These are phyloP conservation scores for Drosophila incognita DNA, from an alignment of 2,888 invertebrate species.

Conservation along the genomic window DNA sequence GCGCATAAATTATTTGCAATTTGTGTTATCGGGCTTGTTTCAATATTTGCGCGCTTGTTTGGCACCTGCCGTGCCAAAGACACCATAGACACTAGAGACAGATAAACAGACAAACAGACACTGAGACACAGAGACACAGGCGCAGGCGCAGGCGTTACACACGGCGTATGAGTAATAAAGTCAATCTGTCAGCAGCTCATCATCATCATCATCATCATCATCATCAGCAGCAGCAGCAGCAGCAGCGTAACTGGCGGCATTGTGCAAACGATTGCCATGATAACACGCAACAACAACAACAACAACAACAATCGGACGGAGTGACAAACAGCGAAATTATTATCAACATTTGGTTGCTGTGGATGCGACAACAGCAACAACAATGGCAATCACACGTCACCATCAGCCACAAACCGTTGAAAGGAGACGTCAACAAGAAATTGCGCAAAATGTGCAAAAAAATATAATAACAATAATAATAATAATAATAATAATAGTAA, in stretches of 20 bases:
- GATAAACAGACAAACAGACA: slow-evolving; percentile 9
- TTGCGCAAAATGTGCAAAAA: slow-evolving; percentile 51
- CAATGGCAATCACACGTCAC: slow-evolving; percentile 34
- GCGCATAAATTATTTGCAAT: slow-evolving; percentile 67
- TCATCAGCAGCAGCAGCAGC: background rate
- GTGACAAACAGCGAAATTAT: slow-evolving; percentile 29
- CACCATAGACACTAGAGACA: background rate
- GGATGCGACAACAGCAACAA: slow-evolving; percentile 7
- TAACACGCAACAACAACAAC: slow-evolving; percentile 32
- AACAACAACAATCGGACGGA: slow-evolving; percentile 22
- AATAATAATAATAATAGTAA: slow-evolving; percentile 35
- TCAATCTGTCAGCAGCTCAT: slow-evolving; percentile 58
- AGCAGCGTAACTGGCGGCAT: slow-evolving; percentile 21
- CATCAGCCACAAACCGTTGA: slow-evolving; percentile 24
- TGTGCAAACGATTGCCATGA: slow-evolving; percentile 56
- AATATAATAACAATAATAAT: slow-evolving; percentile 39
- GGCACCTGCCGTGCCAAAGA: slow-evolving; percentile 65
- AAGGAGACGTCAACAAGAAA: slow-evolving; percentile 46
- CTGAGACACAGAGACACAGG: background rate
- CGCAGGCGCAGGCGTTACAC: slow-evolving; percentile 31
- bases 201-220: background rate
- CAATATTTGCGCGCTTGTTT: slow-evolving; percentile 67
- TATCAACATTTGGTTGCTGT: slow-evolving; percentile 30
- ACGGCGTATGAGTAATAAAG: slow-evolving; percentile 76
- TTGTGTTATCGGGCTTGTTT: slow-evolving; percentile 59